phyloP scores from a whole-genome alignment of 2,888 invertebrate species.

The Temnothorax rugatulus region DNA sequence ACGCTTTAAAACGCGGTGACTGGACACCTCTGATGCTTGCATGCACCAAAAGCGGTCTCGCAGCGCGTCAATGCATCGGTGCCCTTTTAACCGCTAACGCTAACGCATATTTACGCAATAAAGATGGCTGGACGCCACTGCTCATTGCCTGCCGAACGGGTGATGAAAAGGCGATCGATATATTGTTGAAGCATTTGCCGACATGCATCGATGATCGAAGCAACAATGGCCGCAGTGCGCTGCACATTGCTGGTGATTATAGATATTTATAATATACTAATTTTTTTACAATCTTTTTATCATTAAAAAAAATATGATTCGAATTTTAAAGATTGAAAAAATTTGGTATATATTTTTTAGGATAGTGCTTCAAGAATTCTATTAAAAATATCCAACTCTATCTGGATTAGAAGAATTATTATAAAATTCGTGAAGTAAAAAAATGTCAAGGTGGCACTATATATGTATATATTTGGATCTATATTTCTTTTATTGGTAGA shows the following conservation, averaged over 20 bases:
- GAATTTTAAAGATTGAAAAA: not conserved
- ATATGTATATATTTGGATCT: not conserved
- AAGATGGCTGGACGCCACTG: slow-evolving; percentile 90
- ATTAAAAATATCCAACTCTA: not conserved
- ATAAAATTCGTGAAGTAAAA: not conserved
- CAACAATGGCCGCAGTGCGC: slow-evolving; percentile 88
- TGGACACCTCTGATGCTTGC: slow-evolving; percentile 91
- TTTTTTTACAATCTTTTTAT: not conserved
- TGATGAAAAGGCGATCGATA: slow-evolving; percentile 85
- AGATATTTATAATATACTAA: not conserved
- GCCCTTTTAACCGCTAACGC: slow-evolving; percentile 87
- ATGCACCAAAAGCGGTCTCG: slow-evolving; percentile 87
- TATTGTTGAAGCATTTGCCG: slow-evolving; percentile 83
- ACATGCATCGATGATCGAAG: slow-evolving; percentile 85
- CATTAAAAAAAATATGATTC: not conserved
- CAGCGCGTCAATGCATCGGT: slow-evolving; percentile 85
- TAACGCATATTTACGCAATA: slow-evolving; percentile 87
- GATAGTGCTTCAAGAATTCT: not conserved
- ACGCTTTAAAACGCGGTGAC: slow-evolving; percentile 89
- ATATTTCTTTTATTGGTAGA: not conserved
- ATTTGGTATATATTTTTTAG: not conserved
- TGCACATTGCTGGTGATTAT: slow-evolving; percentile 88
- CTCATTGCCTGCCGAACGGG: slow-evolving; percentile 89
- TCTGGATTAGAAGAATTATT: not conserved
- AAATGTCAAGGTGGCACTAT: not conserved